Percentiles rank a stretch among this genome's conserved stretches.
Evolutionary conservation across 2,888 invertebrate genomes (phyloP).

Genomic region (Cheilosia grossa): DNA sequence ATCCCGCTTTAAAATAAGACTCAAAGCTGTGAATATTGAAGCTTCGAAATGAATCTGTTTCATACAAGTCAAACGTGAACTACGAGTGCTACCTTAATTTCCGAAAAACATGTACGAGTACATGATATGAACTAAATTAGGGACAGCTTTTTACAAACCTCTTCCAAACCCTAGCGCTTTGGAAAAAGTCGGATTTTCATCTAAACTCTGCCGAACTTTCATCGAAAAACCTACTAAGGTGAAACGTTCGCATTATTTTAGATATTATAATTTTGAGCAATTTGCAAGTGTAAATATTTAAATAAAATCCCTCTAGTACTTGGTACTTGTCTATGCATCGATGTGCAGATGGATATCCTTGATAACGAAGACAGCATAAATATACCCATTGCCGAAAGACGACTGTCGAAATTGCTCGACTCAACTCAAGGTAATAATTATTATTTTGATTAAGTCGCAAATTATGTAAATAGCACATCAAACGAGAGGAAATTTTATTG

Average conservation of each 20-base stretch:
- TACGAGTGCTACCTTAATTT: no score
- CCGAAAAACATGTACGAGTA: no score
- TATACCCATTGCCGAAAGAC: neutral
- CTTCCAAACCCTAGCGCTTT: neutral
- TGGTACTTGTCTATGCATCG: neutral
- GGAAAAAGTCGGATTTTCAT: neutral
- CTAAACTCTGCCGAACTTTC: neutral
- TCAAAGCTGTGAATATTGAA: no score
- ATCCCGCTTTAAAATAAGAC: no score
- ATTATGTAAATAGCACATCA: conserved; percentile 58
- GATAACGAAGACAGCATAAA: neutral
- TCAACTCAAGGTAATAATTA: conserved; percentile 46
- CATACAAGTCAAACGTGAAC: no score
- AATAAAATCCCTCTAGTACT: neutral
- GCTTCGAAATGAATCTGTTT: no score
- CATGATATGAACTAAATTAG: no score
- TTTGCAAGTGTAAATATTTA: conserved; percentile 39
- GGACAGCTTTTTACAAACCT: no score
- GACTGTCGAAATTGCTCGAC: conserved; percentile 24
- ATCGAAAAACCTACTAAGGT: neutral
- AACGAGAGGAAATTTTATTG: conserved; percentile 50
- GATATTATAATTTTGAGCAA: conserved; percentile 19
- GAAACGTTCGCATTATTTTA: neutral
- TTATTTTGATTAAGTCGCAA: conserved; percentile 58
- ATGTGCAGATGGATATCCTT: neutral